Evolutionary conservation across 2,888 invertebrate species (phyloP), one percentile per base, ranked within the genome.

Genomic region (Hydriomena furcata): DNA sequence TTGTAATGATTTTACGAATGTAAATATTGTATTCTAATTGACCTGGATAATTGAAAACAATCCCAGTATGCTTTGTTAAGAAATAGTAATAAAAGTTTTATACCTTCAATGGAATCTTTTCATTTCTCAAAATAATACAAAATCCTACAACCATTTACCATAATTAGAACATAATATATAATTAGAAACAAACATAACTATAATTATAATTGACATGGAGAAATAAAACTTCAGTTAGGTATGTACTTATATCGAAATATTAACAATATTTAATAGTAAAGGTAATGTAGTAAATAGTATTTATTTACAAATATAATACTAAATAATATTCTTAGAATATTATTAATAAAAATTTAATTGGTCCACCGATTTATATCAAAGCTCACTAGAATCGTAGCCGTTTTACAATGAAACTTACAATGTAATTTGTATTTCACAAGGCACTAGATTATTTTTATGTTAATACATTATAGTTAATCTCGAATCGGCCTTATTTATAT

Each of bases 381-480:
- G 32, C 45, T 54, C 53, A 49, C 45, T 49, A 54, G 41, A 52
- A 34, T 40, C 23, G 41, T 48, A 53, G 44, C 30, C 30, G 12
- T 13, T 30, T 30, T 48, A 36, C 32, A 37, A 34, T 37, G 12
- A 30, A 34, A 27, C 46, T 52, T 58, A 52, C 52, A 52, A 50
- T 8, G 25, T 58, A 56, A 58, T 58, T 60, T 62, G 54, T 57
- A 56, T 47, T 50, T 45, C 35, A 42, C 53, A 53, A 51, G 55
- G 48, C 53, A 58, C 52, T 38, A 56, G 30, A 37, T 52, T 36
- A 17, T 2, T 23, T 27, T 31, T 5, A 23, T 13, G n/a, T 25
- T 28, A 38, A 21, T 30, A 27, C 4, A 10, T 12, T 23, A 6
- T 23, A 10, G 3, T 12, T 12, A 36, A 36, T 24, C 24, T 25